phyloP scores from a whole-genome alignment of 2,888 invertebrate species.

The Doris montereyensis region DNA sequence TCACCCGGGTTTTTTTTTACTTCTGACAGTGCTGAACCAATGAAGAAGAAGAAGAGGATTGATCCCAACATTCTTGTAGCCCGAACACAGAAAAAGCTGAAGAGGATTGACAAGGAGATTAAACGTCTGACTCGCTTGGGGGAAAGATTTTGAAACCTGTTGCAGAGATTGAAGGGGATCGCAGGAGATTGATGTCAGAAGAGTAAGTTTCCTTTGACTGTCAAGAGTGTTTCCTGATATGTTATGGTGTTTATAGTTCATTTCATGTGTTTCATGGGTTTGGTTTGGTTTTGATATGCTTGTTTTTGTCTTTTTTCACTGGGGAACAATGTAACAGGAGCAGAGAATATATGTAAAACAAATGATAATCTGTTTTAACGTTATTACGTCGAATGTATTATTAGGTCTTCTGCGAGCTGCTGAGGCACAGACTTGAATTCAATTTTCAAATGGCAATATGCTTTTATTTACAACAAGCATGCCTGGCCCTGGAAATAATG shows the following conservation, averaged over 20 bases:
- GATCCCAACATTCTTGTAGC: conserved; percentile 87
- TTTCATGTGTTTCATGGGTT: too few relatives aligned
- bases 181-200: conserved; percentile 79
- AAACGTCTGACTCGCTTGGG: conserved; percentile 84
- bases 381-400: too few relatives aligned
- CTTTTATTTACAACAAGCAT: too few relatives aligned
- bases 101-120: conserved; percentile 90
- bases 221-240: neutral
- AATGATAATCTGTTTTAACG: too few relatives aligned
- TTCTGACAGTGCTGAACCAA: conserved; percentile 75
- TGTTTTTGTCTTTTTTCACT: too few relatives aligned
- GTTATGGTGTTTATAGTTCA: neutral
- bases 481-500: too few relatives aligned
- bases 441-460: too few relatives aligned
- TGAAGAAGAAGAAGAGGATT: conserved; percentile 90
- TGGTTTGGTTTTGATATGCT: too few relatives aligned
- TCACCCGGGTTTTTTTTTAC: neutral
- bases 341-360: too few relatives aligned
- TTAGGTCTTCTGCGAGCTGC: too few relatives aligned
- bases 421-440: too few relatives aligned
- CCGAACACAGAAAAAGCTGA: conserved; percentile 86
- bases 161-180: conserved; percentile 86
- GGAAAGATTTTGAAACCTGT: conserved; percentile 90
- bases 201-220: conserved; percentile 74
- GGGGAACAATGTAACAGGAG: too few relatives aligned